A percentile compares a stretch with the other conserved stretches of the same genome.
phyloP scores from a whole-genome alignment of 2,797 vertebrate genomes.

The Okamejei kenojei region DNA sequence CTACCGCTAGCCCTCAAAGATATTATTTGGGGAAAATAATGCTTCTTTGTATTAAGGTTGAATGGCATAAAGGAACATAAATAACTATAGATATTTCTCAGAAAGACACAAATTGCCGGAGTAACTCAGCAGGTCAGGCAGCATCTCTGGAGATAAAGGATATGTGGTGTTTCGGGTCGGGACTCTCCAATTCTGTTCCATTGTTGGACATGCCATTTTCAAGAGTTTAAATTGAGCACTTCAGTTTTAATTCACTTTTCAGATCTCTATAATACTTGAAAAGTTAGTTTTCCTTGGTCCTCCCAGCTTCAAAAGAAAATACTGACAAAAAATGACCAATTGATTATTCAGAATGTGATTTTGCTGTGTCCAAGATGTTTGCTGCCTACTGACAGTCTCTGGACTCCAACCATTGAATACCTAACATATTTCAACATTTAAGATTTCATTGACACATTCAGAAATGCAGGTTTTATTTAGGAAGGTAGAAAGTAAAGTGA shows the following conservation, averaged over 20 bases:
- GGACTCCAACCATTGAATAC: background rate
- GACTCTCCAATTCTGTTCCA: too few relatives aligned
- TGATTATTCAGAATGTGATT: background rate
- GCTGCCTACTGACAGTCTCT: background rate
- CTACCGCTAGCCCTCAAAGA: background rate
- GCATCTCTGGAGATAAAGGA: too few relatives aligned
- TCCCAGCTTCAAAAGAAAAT: background rate
- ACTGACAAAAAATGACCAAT: background rate
- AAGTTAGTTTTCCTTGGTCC: background rate
- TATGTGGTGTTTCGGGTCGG: too few relatives aligned
- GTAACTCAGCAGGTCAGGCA: too few relatives aligned
- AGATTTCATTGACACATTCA: background rate
- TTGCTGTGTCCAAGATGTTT: background rate
- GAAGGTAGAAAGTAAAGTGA: background rate
- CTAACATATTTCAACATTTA: background rate
- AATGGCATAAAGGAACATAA: background rate
- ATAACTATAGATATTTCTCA: background rate
- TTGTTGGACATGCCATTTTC: background rate
- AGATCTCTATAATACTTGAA: too few relatives aligned
- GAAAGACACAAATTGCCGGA: too few relatives aligned
- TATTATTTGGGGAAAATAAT: background rate
- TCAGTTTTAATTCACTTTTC: background rate
- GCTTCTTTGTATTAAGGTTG: background rate
- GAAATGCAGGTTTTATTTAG: background rate
- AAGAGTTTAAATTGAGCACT: background rate